Percentiles rank a stretch among this genome's conserved stretches.
These are phyloP conservation scores for Urophycis tenuis DNA, from an alignment of 2,797 vertebrate genomes.

Conservation along the genomic window DNA sequence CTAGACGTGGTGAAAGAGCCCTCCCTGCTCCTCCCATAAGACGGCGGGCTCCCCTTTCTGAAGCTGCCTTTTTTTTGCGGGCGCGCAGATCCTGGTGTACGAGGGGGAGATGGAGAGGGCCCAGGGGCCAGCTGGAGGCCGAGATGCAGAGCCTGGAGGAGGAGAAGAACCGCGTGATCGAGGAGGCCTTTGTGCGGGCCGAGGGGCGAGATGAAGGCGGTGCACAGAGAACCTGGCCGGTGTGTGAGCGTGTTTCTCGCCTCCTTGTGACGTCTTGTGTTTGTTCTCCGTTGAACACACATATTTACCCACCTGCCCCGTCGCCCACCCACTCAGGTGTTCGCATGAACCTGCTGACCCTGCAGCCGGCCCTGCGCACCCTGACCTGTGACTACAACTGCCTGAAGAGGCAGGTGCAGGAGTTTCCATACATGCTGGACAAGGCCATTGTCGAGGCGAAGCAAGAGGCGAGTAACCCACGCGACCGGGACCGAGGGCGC, in stretches of 20 bases:
- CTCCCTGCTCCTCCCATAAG: background rate
- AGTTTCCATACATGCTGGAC: slow-evolving; percentile 87
- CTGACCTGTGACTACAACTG: slow-evolving; percentile 90
- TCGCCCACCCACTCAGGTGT: slow-evolving; percentile 70
- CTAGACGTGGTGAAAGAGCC: background rate
- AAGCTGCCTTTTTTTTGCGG: background rate
- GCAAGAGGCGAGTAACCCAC: slow-evolving; percentile 73
- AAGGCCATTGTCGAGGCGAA: slow-evolving; percentile 80
- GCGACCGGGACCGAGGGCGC: background rate
- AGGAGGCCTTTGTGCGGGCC: slow-evolving; percentile 86
- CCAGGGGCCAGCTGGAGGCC: slow-evolving; percentile 83
- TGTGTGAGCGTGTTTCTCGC: slow-evolving; percentile 38
- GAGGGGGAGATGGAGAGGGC: slow-evolving; percentile 85
- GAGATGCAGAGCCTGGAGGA: slow-evolving; percentile 92
- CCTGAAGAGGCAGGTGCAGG: slow-evolving; percentile 88
- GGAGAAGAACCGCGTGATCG: slow-evolving; percentile 88
- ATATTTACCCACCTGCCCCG: background rate
- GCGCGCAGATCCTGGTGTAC: slow-evolving; percentile 77
- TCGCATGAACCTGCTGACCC: slow-evolving; percentile 82
- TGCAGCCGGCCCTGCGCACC: slow-evolving; percentile 89
- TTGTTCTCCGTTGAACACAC: background rate
- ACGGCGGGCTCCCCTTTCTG: background rate
- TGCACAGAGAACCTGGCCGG: slow-evolving; percentile 94
- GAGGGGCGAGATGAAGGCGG: slow-evolving; percentile 94
- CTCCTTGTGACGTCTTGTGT: background rate